Conservation (phyloP, 2,113 vertebrate genomes). For the Scartelaos histophorus region DNA sequence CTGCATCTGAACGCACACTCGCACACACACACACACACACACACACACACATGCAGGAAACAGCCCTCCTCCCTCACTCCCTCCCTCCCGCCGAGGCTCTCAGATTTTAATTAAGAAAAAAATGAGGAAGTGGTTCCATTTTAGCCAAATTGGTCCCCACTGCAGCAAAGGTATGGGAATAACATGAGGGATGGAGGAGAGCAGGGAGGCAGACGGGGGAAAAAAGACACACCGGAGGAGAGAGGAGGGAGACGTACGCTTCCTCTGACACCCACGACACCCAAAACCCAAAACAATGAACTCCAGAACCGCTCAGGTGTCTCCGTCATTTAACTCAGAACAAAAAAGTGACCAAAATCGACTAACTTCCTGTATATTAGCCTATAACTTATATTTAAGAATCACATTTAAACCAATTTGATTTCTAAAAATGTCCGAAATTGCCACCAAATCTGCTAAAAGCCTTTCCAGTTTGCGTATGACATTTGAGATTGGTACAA, state of each 20-base stretch:
- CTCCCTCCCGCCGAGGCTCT: slow-evolving; percentile 67
- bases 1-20: slow-evolving; percentile 36
- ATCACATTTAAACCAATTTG: slow-evolving; percentile 61
- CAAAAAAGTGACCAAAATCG: slow-evolving; percentile 48
- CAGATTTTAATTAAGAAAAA: slow-evolving; percentile 84
- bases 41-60: slow-evolving; percentile 38
- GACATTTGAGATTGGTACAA: slow-evolving; percentile 81
- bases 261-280: slow-evolving; percentile 62
- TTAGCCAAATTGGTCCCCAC: slow-evolving; percentile 81
- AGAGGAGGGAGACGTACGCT: slow-evolving; percentile 51
- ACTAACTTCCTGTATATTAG: slow-evolving; percentile 48
- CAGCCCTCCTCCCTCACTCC: slow-evolving; percentile 30
- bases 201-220: slow-evolving; percentile 56
- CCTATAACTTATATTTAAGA: not conserved
- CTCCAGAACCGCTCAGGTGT: slow-evolving; percentile 47
- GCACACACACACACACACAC: slow-evolving; percentile 30
- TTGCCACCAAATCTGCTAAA: slow-evolving; percentile 72
- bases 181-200: slow-evolving; percentile 68
- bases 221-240: slow-evolving; percentile 62
- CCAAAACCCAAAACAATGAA: slow-evolving; percentile 68
- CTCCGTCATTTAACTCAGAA: slow-evolving; percentile 58
- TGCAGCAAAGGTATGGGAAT: slow-evolving; percentile 74
- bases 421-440: slow-evolving; percentile 69
- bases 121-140: slow-evolving; percentile 82
- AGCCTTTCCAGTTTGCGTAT: slow-evolving; percentile 68